These are phyloP conservation scores for Olivierus martensii DNA, from an alignment of 1,140 invertebrate species.

Conservation along the genomic window DNA sequence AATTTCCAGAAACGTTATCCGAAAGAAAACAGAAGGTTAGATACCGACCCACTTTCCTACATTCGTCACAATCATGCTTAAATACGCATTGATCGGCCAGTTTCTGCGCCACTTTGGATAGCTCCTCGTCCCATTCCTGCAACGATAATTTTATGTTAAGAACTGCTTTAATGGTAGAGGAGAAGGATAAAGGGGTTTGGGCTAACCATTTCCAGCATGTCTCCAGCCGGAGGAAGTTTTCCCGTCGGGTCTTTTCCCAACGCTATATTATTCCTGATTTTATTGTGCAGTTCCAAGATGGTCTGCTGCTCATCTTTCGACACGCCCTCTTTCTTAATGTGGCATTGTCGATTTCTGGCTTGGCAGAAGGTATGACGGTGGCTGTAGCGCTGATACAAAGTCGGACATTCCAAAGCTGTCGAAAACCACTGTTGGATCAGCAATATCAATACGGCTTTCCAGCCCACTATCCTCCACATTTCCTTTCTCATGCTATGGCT, in stretches of 20 bases:
- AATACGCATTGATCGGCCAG: slow-evolving; percentile 19
- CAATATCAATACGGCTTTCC: too few species aligned
- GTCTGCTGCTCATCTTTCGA: neutral
- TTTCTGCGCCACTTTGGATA: slow-evolving; percentile 19
- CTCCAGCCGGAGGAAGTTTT: slow-evolving; percentile 8
- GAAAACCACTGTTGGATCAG: too few species aligned
- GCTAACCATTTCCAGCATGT: slow-evolving; percentile 19
- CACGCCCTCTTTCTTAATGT: neutral
- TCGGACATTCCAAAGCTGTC: too few species aligned
- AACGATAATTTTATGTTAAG: neutral
- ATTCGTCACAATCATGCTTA: slow-evolving; percentile 14
- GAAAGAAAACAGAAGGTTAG: neutral
- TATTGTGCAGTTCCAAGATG: slow-evolving; percentile 12
- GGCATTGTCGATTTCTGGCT: too few species aligned
- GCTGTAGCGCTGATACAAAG: too few species aligned
- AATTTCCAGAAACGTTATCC: too few species aligned
- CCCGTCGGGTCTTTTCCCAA: slow-evolving; percentile 7
- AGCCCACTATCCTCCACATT: too few species aligned
- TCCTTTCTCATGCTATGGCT: too few species aligned
- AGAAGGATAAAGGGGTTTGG: neutral
- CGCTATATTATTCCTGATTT: slow-evolving; percentile 15
- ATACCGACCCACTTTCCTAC: slow-evolving; percentile 18
- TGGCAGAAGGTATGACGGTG: too few species aligned
- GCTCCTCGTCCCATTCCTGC: slow-evolving; percentile 20
- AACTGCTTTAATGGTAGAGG: too few species aligned